Base-by-base conservation (phyloP, 64 coral and sea anemone genomes). In the Astreopora myriophthalma region DNA sequence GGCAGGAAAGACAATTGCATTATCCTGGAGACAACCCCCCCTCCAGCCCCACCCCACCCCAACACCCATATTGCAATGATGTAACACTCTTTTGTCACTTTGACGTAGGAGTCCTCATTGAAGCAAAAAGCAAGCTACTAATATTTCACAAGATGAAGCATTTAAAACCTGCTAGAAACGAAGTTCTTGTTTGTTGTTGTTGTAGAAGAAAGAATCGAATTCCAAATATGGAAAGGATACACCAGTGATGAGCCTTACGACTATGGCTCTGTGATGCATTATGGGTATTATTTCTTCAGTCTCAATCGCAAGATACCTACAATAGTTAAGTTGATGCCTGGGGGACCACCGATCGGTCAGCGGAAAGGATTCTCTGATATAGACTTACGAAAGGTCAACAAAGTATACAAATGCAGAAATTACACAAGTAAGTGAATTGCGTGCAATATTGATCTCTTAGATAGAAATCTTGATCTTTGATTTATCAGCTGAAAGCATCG, bases 261-360 rank as follows among this genome's bases (percentile, higher is more conserved):
- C 76, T 80, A 57, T 60, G 76, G 48, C 7, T 80, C 76, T 7
- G 51, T 80, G 17, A 34, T 61, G 48, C 76, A 80, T 34, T 80
- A 80, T 51, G 76, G 76, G 19, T 60, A n/a, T 22, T 31, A 60
- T 34, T 80, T 60, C 51, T 80, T 80, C 17, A 80, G 76, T 14
- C 3, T 80, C 2, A 29, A 80, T 60, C 49, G 16, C 10, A 57
- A 57, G 14, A 80, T 17, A 22, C 76, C 76, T 34, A 34, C 19
- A 16, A 60, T 80, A 57, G 76, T 80, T 28, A 80, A 80, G 48
- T 34, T 80, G 34, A 80, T 80, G 76, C 76, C 76, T 34, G 76
- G 76, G 11, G 76, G 76, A 5, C 17, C 51, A 24, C 48, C 33
- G 29, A 58, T 80, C 12, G 76, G 76, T 34, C 76, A 80, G 19